Evolutionary conservation across 2,888 invertebrate genomes (phyloP), one percentile per base, ranked within the genome.

Genomic region (Flexamia atlantica): DNA sequence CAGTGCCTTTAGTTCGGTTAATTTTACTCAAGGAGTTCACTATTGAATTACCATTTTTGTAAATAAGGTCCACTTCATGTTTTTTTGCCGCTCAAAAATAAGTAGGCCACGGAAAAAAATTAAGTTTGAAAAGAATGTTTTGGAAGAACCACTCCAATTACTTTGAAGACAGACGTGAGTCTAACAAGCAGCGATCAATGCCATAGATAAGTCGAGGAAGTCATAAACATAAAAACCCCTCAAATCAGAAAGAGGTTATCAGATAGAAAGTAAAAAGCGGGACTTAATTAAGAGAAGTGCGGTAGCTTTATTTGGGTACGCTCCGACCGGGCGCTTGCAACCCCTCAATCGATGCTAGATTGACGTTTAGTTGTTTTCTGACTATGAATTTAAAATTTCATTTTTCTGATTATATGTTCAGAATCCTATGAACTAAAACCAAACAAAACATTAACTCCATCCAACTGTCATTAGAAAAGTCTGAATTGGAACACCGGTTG

Each of bases 181-280:
- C 50, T 12, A 57, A 25, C 9, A n/a, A 12, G 5, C 23, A 25
- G 12, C 57, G 57, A 57, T 57, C 57, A 20, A 57, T 57, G 23
- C 57, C 3, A 23, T 10, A 57, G 57, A 57, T 57, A 20, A 57
- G 23, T 57, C 57, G n/a, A 25, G 57, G n/a, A n/a, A 57, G 57
- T 23, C 23, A 23, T 57, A 7, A 57, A 17, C 9, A 53, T 53
- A 53, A 57, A 57, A 57, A 57, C 20, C 57, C 17, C 57, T 23
- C 20, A 3, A n/a, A 12, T 57, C 57, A 23, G 9, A 25, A 57
- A 23, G n/a, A 57, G 57, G 20, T 57, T 57, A 57, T 57, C 57
- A 57, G 57, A 57, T 57, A 23, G 57, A 20, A 57, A 57, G 23
- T 57, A 57, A 57, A n/a, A 57, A 57, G 57, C 57, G n/a, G 57